Percentiles rank a stretch among this genome's conserved stretches.
These are phyloP conservation scores for Gallinago jamesoni DNA, from an alignment of 2,113 vertebrate species.

Conservation along the genomic window DNA sequence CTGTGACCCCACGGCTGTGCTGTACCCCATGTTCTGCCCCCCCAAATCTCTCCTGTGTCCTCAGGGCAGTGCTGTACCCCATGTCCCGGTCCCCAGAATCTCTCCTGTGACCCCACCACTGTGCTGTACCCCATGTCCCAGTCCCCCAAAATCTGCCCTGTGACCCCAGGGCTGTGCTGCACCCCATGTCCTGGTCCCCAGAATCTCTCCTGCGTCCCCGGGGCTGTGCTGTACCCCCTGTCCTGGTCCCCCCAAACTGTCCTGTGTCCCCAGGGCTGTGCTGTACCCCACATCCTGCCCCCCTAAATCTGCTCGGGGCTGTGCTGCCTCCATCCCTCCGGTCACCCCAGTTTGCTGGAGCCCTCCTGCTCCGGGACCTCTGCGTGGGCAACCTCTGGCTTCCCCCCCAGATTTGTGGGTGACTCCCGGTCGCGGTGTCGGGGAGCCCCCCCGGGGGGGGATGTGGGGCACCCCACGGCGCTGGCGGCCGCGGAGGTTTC, in stretches of 20 bases:
- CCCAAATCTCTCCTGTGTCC: background rate
- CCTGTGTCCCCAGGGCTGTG: background rate
- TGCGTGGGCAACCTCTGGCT: accelerated
- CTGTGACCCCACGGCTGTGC: background rate
- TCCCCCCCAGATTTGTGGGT: background rate
- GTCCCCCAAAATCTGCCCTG: background rate
- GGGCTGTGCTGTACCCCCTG: no score
- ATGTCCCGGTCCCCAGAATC: background rate
- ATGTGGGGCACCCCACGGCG: background rate
- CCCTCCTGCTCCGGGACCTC: background rate
- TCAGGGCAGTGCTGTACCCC: background rate
- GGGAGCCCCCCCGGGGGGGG: background rate
- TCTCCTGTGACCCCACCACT: no score
- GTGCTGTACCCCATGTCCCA: no score
- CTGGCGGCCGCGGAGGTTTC: background rate
- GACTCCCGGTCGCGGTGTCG: accelerated
- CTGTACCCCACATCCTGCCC: background rate
- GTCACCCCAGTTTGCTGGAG: accelerated
- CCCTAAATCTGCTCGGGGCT: background rate
- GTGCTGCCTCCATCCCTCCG: accelerated
- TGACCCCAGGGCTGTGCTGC: background rate
- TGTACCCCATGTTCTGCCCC: background rate
- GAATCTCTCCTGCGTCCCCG: no score
- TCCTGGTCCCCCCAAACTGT: background rate
- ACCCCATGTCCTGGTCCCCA: background rate